These are phyloP conservation scores for Acronicta leporina DNA, from an alignment of 2,888 invertebrate genomes.

Conservation along the genomic window DNA sequence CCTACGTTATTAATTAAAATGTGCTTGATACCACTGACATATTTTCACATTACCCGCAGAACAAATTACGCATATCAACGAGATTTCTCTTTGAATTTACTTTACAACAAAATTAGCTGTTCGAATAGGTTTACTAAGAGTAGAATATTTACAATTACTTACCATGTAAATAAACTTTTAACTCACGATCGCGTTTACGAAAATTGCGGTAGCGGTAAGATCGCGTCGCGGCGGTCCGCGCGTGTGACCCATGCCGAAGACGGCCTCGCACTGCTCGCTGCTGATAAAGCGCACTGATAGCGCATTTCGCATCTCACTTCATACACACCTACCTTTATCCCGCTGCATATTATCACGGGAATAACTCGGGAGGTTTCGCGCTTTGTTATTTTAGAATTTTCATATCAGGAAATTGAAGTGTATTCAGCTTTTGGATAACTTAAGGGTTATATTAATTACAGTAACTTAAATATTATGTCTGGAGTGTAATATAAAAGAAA, in stretches of 20 bases:
- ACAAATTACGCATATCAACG: too few species aligned
- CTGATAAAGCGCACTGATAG: conserved; percentile 57
- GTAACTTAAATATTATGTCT: too few species aligned
- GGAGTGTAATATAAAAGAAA: too few species aligned
- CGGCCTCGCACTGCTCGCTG: conserved; percentile 58
- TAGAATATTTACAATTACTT: conserved; percentile 41
- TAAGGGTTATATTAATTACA: too few species aligned
- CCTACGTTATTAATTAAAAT: too few species aligned
- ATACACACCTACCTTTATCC: conserved; percentile 34
- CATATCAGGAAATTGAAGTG: conserved; percentile 35
- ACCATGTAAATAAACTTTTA: conserved; percentile 59
- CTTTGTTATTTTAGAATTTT: conserved; percentile 30
- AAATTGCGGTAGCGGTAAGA: conserved; percentile 22
- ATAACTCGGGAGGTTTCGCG: conserved; percentile 20
- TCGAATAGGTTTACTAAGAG: background rate
- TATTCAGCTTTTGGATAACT: background rate
- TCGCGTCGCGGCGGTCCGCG: conserved; percentile 45
- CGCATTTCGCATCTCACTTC: conserved; percentile 26
- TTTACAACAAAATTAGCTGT: background rate
- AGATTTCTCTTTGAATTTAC: too few species aligned
- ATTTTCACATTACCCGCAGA: too few species aligned
- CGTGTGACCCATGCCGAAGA: conserved; percentile 65
- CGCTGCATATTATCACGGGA: conserved; percentile 24
- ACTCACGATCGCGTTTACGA: conserved; percentile 58
- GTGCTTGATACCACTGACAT: too few species aligned